These are phyloP conservation scores for Margarornis squamiger DNA, from an alignment of 2,797 vertebrate genomes.

Conservation along the genomic window DNA sequence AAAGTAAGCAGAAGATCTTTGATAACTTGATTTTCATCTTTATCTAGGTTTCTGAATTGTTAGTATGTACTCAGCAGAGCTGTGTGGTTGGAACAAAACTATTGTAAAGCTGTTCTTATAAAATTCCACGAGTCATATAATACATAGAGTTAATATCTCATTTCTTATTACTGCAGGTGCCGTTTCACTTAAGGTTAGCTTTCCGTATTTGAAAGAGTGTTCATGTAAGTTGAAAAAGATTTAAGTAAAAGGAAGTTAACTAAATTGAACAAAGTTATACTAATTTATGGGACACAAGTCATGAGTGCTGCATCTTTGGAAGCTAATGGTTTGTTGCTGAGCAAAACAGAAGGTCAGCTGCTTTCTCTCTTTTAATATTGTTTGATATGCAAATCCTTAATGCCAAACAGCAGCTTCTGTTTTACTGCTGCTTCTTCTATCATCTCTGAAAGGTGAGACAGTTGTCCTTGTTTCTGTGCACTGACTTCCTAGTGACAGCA, in stretches of 20 bases:
- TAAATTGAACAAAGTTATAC: neutral
- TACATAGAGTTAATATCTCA: neutral
- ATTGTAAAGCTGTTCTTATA: neutral
- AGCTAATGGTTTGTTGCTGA: neutral
- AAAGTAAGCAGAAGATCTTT: neutral
- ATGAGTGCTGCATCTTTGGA: neutral
- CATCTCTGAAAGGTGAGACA: neutral
- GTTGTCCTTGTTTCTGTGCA: neutral
- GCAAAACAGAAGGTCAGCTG: neutral
- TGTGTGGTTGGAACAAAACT: neutral
- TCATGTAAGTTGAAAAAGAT: neutral
- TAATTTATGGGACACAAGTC: neutral
- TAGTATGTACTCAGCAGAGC: neutral
- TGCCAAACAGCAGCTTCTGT: neutral
- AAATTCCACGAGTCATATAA: neutral
- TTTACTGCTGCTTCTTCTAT: neutral
- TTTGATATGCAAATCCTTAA: slow-evolving; percentile 9
- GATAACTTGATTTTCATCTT: neutral
- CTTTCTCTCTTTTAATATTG: neutral
- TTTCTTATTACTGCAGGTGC: neutral
- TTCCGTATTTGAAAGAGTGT: neutral
- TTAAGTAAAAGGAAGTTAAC: neutral
- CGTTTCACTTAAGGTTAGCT: neutral
- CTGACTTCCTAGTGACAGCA: neutral
- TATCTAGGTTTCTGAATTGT: neutral